Conservation (phyloP, 2,797 vertebrate genomes). For the Spinus pinus region DNA sequence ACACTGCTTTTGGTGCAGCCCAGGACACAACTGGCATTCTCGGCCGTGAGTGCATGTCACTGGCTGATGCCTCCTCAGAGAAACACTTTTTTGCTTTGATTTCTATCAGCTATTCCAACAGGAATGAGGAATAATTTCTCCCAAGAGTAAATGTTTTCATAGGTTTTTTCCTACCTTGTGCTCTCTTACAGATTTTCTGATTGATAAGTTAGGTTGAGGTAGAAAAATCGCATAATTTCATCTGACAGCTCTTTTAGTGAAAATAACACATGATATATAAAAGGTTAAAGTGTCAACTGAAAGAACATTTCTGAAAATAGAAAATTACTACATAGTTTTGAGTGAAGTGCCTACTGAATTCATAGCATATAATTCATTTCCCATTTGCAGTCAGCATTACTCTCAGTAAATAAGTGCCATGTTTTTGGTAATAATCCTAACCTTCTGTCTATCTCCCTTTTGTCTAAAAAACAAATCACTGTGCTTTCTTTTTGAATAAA, state of each 20-base stretch:
- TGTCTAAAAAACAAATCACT: neutral
- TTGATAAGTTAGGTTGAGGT: neutral
- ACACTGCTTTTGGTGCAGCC: neutral
- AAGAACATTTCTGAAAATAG: neutral
- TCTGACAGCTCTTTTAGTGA: neutral
- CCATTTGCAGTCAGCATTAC: neutral
- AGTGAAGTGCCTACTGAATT: neutral
- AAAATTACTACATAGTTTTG: neutral
- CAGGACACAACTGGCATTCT: neutral
- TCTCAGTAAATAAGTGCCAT: neutral
- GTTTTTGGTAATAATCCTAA: neutral
- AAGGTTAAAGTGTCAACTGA: neutral
- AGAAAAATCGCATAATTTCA: neutral
- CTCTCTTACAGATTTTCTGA: neutral
- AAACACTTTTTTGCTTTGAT: neutral
- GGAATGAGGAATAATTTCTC: neutral
- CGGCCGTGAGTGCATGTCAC: fast-evolving
- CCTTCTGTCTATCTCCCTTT: neutral
- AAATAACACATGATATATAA: neutral
- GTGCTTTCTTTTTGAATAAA: neutral
- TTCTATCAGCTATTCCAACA: neutral
- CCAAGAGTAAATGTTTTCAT: neutral
- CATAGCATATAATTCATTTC: neutral
- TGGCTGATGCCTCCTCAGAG: neutral
- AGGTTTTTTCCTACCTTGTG: neutral